These are phyloP conservation scores for Indri indri DNA, from an alignment of 2,113 vertebrate genomes.

Conservation along the genomic window DNA sequence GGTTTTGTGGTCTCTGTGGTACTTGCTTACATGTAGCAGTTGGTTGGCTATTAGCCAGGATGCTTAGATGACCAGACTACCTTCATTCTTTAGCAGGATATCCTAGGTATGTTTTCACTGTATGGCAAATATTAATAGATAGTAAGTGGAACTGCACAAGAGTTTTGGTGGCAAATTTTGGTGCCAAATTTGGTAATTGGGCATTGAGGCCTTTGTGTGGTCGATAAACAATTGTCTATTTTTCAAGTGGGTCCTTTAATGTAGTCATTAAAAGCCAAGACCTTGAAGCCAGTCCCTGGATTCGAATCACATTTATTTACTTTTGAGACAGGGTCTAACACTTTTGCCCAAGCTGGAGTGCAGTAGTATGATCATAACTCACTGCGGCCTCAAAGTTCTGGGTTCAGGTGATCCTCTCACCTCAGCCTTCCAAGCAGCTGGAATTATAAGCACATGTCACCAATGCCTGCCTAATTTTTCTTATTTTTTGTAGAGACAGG, in stretches of 20 bases:
- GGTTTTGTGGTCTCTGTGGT: not conserved
- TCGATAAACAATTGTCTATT: not conserved
- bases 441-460: too few species aligned
- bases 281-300: not conserved
- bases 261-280: not conserved
- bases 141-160: not conserved
- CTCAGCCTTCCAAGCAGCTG: too few species aligned
- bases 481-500: too few species aligned
- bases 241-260: not conserved
- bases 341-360: too few species aligned
- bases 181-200: not conserved
- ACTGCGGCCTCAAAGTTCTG: too few species aligned
- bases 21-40: not conserved
- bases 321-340: not conserved
- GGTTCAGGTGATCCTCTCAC: too few species aligned
- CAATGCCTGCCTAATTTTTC: too few species aligned
- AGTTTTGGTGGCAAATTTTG: not conserved
- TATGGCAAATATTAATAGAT: not conserved
- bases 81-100: not conserved
- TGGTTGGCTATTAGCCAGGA: not conserved
- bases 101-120: not conserved
- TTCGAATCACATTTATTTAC: not conserved
- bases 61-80: not conserved
- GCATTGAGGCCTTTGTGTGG: not conserved
- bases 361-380: too few species aligned